Evolutionary conservation across 2,797 vertebrate species (phyloP).

Genomic region (Tapirus indicus): DNA sequence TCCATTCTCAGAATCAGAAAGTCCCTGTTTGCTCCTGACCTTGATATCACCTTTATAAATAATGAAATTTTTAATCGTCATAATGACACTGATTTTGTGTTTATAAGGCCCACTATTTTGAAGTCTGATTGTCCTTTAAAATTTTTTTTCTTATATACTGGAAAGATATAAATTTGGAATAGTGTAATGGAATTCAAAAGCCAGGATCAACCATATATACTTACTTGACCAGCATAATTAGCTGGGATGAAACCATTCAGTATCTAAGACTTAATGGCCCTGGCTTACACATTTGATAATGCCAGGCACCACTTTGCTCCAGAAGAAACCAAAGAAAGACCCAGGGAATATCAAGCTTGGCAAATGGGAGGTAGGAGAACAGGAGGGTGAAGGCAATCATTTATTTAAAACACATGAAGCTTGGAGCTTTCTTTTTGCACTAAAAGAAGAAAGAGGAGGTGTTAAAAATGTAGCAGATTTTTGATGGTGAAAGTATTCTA

Average conservation of each 20-base stretch:
- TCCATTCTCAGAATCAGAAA: constrained; percentile 50
- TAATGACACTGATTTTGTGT: neutral
- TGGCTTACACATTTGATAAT: neutral
- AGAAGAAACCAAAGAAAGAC: neutral
- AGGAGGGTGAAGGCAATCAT: neutral
- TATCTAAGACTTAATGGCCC: neutral
- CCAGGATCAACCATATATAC: neutral
- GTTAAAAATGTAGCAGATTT: constrained; percentile 37
- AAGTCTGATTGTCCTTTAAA: neutral
- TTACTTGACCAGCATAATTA: neutral
- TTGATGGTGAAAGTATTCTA: constrained; percentile 26
- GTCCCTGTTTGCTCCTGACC: neutral
- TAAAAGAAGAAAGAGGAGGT: constrained; percentile 6
- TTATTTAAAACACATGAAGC: constrained; percentile 19
- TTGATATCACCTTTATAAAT: neutral
- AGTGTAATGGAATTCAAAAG: neutral
- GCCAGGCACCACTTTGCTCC: neutral
- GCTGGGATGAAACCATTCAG: neutral
- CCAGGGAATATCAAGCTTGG: neutral
- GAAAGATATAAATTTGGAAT: neutral
- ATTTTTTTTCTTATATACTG: neutral
- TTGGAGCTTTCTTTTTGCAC: constrained; percentile 42
- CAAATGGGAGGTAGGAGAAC: neutral
- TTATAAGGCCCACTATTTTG: neutral
- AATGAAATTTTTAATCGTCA: neutral